Evolutionary conservation across 2,113 vertebrate genomes (phyloP), one percentile per base, ranked within the genome.

Genomic region (Mirounga angustirostris): DNA sequence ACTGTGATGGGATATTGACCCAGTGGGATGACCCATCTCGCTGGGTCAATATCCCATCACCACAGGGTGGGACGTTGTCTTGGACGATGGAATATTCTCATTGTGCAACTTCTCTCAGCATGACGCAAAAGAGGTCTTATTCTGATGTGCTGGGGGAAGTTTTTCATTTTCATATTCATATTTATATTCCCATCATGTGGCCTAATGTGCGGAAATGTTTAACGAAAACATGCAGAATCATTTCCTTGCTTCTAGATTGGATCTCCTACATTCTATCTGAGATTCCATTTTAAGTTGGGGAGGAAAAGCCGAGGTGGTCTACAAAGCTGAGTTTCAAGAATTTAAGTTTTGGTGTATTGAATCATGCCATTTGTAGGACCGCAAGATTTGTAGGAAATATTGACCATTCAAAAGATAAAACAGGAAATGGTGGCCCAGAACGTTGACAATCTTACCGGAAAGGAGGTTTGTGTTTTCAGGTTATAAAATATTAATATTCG

Each of bases 201-300:
- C 58, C 92, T 84, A n/a, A 76, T 83, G 50, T 87, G 79, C 85
- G 92, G 95, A 92, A 52, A 87, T n/a, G 59, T 89, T 36, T 96
- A 93, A 78, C 24, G 11, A 86, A 95, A 88, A 88, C 61, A 65
- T 65, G 43, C 33, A 78, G 80, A 59, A 81, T 28, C 67, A 52
- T 58, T 96, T 52, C 22, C 71, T 89, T 26, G 58, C 86, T 74
- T 83, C 56, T 67, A 16, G 46, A 74, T 12, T 46, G 52, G 33
- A 18, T 65, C 71, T 67, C 71, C 40, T 84, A 21, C 10, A 1
- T 88, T 58, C 19, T 33, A 22, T 58, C 61, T 79, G 46, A 78
- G 54, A 46, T 90, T 90, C 63, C 36, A 21, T 84, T 93, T 84
- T 79, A 84, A 50, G 52, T 82, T 67, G 65, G 28, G 30, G 76